Percentiles rank a stretch among this genome's conserved stretches.
Evolutionary conservation across 2,888 invertebrate species (phyloP).

Genomic region (Byasa hedistus): DNA sequence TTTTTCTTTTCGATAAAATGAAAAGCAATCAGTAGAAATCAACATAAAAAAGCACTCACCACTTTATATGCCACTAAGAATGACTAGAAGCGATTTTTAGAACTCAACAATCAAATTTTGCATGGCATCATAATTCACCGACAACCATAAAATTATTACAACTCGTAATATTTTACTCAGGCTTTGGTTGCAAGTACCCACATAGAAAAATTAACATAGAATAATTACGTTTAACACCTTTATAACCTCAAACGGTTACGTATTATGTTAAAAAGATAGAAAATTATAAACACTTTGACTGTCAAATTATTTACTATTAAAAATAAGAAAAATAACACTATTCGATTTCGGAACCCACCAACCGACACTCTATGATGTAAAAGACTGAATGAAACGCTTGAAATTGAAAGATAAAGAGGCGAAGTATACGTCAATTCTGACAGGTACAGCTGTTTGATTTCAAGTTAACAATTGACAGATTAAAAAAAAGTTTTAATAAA

Average conservation of each 20-base stretch:
- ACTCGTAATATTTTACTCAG: constrained; percentile 8
- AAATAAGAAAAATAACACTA: constrained; percentile 3
- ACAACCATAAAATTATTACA: constrained; percentile 13
- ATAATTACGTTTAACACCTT: neutral
- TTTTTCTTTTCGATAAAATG: neutral
- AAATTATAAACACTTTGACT: neutral
- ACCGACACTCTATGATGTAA: constrained; percentile 5
- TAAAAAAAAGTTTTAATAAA: constrained; percentile 17
- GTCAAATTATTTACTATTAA: neutral
- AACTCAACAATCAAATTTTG: constrained; percentile 16
- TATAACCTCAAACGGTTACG: neutral
- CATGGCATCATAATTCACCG: constrained; percentile 19
- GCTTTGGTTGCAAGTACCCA: constrained; percentile 15
- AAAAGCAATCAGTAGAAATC: neutral
- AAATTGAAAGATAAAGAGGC: constrained; percentile 13
- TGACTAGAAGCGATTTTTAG: constrained; percentile 8
- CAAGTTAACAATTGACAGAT: constrained; percentile 22
- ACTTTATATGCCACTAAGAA: constrained; percentile 7
- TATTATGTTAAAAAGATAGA: neutral
- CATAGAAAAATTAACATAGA: constrained; percentile 11
- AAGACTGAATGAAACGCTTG: constrained; percentile 7
- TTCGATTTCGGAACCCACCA: constrained; percentile 17
- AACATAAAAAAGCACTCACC: constrained; percentile 10
- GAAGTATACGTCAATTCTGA: constrained; percentile 14
- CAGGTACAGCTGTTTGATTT: constrained; percentile 9